phyloP scores from a whole-genome alignment of 2,113 vertebrate species.

The Megaleporinus macrocephalus region DNA sequence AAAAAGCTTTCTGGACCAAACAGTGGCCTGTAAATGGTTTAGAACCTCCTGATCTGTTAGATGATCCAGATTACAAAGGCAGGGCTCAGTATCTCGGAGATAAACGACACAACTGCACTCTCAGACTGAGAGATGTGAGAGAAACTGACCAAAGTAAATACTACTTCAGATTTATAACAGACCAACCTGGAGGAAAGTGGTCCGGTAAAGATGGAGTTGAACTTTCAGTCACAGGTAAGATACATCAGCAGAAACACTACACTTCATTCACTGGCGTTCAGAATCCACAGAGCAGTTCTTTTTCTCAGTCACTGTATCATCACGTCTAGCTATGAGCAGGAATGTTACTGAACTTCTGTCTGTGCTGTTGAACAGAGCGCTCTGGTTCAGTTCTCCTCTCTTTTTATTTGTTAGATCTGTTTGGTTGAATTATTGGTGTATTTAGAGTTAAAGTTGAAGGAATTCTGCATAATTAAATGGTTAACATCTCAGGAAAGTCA shows the following conservation, averaged over 20 bases:
- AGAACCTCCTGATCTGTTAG: slow-evolving; percentile 26
- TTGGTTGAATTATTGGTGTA: too few species aligned
- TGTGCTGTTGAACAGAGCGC: too few species aligned
- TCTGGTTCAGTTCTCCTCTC: too few species aligned
- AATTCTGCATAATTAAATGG: too few species aligned
- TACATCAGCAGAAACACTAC: background rate
- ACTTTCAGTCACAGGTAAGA: background rate
- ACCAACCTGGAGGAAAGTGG: background rate
- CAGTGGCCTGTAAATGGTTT: too few species aligned
- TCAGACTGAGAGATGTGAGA: background rate
- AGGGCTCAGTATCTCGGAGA: background rate
- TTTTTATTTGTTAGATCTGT: too few species aligned
- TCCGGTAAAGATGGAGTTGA: background rate
- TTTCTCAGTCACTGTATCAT: too few species aligned
- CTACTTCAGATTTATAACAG: background rate
- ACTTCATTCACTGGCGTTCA: background rate
- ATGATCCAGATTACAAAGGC: background rate
- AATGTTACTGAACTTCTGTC: too few species aligned
- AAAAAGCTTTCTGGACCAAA: slow-evolving; percentile 30
- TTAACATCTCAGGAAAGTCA: too few species aligned
- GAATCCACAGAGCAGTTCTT: too few species aligned
- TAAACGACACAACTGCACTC: background rate
- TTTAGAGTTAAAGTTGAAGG: too few species aligned
- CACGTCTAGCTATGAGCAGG: too few species aligned
- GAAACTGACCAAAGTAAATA: background rate